Base-by-base conservation (phyloP, 2,797 vertebrate genomes). In the Centropyge bicolor region DNA sequence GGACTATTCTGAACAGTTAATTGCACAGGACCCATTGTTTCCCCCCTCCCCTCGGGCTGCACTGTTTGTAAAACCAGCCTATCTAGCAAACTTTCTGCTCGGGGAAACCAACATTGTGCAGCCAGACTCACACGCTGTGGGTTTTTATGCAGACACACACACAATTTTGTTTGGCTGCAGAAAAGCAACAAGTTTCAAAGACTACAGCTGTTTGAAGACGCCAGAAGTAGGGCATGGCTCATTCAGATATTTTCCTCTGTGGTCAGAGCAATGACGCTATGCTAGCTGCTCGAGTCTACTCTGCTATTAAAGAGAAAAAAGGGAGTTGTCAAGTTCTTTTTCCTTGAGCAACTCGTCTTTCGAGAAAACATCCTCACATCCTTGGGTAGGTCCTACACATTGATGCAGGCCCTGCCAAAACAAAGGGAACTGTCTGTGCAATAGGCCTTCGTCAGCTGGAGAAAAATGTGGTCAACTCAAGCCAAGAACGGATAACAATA, bases 161-260 rank as follows among this genome's bases (percentile, higher is more conserved):
- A 68, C 41, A 67, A 16, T 78, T 82, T 83, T 76, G 62, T 69
- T 73, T 60, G 71, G 54, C 52, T 41, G 35, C 55, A 78, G 54
- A 80, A 31, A 56, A 81, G 83, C 68, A 78, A 88, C 78, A 75
- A 31, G 76, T 88, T 88, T 86, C 68, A 84, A 85, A 84, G 71
- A 67, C 60, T 80, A 54, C 45, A 55, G 77, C 71, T 81, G 84
- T 78, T 84, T 74, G 71, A 86, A 83, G 74, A 89, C 27, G 46
- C 63, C 76, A 84, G 74, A 85, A 87, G 79, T 31, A 82, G 83
- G 88, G 75, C 72, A 87, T 67, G 86, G 82, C 81, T 82, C 80
- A 84, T 89, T 89, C 87, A 84, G 74, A 89, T 82, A 84, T 89
- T 90, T 90, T 86, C 86, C 88, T 85, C 80, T 91, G 88, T 84